Conservation (phyloP, 2,113 vertebrate genomes). For the Malurus melanocephalus region DNA sequence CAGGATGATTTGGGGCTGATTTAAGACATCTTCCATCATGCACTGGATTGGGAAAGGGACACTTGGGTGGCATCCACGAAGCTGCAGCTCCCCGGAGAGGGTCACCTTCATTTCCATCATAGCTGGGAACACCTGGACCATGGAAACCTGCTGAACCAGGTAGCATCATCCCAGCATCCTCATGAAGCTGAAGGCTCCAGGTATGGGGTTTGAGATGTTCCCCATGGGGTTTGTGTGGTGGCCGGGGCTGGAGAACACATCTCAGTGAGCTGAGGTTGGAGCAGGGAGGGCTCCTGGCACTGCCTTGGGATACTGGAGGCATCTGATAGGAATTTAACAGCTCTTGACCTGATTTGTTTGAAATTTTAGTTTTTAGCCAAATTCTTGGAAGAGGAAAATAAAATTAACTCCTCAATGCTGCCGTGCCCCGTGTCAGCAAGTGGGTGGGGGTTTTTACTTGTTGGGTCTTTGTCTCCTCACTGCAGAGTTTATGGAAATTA, state of each 20-base stretch:
- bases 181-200: fast-evolving
- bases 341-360: neutral
- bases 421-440: fast-evolving
- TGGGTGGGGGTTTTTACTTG: neutral
- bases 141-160: neutral
- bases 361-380: neutral
- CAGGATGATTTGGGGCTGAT: neutral
- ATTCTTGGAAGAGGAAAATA: neutral
- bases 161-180: neutral
- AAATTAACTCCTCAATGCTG: neutral
- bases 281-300: neutral
- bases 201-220: neutral
- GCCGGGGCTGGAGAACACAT: neutral
- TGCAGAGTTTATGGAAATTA: slow-evolving; percentile 32
- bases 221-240: fast-evolving
- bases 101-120: neutral
- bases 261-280: fast-evolving
- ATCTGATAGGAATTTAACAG: neutral
- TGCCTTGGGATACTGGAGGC: neutral
- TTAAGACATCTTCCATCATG: neutral
- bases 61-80: neutral
- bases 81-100: fast-evolving
- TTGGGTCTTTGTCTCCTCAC: neutral
- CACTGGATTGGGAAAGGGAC: neutral
- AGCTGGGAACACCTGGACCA: neutral